A percentile compares a stretch with the other conserved stretches of the same genome.
These are phyloP conservation scores for Zaprionus lineosus DNA, from an alignment of 2,888 invertebrate species.

Conservation along the genomic window DNA sequence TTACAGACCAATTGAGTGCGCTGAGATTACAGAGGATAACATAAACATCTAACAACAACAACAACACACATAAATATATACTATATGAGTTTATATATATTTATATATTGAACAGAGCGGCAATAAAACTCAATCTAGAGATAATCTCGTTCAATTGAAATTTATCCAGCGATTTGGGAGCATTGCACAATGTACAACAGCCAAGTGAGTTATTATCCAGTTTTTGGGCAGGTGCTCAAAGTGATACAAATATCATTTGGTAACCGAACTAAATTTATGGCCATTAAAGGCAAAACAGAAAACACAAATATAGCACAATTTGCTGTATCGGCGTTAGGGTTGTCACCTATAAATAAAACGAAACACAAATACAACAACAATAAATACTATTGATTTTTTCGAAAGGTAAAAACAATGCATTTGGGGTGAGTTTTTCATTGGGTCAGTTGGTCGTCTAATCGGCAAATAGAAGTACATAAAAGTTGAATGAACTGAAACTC, in stretches of 20 bases:
- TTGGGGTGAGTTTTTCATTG: slow-evolving; percentile 36
- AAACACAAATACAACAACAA: slow-evolving; percentile 32
- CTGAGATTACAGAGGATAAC: no score
- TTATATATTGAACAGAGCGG: not conserved
- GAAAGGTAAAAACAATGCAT: slow-evolving; percentile 22
- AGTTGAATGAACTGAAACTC: slow-evolving; percentile 31
- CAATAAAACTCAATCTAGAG: slow-evolving; percentile 24
- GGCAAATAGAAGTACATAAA: slow-evolving; percentile 12
- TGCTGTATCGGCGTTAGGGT: slow-evolving; percentile 4
- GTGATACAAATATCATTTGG: slow-evolving; percentile 1
- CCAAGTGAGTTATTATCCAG: slow-evolving; percentile 47
- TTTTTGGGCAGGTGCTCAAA: slow-evolving; percentile 23
- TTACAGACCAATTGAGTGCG: no score
- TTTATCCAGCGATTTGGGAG: slow-evolving; percentile 7
- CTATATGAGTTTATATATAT: no score
- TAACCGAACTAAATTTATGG: slow-evolving; percentile 2
- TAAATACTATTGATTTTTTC: slow-evolving; percentile 55
- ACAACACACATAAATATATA: no score
- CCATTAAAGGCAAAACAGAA: not conserved
- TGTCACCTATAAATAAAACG: slow-evolving; percentile 40
- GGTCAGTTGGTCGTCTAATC: slow-evolving; percentile 45
- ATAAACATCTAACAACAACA: no score
- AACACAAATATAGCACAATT: slow-evolving; percentile 3
- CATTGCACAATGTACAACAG: slow-evolving; percentile 23
- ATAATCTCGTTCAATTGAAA: slow-evolving; percentile 17